Base-by-base conservation (phyloP, 1,140 invertebrate species). In the Leptoteleia sp. region DNA sequence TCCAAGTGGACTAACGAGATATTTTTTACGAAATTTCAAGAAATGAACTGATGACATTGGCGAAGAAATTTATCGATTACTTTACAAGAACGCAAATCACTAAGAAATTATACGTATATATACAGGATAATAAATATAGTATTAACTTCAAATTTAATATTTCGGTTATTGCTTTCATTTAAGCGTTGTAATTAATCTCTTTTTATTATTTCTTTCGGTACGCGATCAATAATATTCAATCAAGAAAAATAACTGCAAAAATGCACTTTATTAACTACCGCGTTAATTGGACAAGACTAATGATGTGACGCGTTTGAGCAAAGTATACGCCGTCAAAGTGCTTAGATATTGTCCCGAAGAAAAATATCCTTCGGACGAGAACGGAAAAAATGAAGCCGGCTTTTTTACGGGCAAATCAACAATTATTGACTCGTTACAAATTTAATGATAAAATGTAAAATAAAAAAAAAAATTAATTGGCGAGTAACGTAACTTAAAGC, bases 281-380 rank as follows among this genome's bases (percentile, higher is more conserved):
- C 59, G 37, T 65, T 65, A 65, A 65, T 65, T 65, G 62, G 38
- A 65, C 62, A 65, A 65, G 64, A 68, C 64, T 68, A 68, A 68
- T 68, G 52, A 57, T 16, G 52, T 68, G 11, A 15, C 25, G 37
- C 27, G 7, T 27, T 33, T 52, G 45, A 52, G 35, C n/a, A 35
- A 5, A 35, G 38, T 27, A 54, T 54, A 43, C 47, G 38, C 15
- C 37, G 43, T 48, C 25, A 42, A 50, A 65, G 37, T 52, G 48
- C 61, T 65, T 43, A 25, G 38, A 52, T 54, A 52, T 52, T 65
- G 61, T 65, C 61, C 27, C 27, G 61, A 52, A 55, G 47, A 55
- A 67, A 54, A 67, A 45, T 67, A 15, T 45, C 37, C 25, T 8
- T 22, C 11, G 6, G 16, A 42, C 7, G 17, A 43, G 15, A 17